phyloP scores from a whole-genome alignment of 2,888 invertebrate genomes.

The Copidosoma aretas region DNA sequence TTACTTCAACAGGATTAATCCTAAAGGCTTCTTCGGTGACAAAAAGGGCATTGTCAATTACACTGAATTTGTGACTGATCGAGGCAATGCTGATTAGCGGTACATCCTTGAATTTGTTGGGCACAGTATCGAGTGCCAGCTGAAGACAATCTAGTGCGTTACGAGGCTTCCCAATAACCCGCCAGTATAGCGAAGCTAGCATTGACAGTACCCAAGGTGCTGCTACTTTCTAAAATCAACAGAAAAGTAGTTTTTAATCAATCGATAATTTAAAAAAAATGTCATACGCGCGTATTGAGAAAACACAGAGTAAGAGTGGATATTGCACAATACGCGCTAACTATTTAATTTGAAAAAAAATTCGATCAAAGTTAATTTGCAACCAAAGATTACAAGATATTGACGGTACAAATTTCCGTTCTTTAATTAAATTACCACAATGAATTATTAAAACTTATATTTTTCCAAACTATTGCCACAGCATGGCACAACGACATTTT shows the following conservation, averaged over 20 bases:
- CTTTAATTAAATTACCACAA: too few species aligned
- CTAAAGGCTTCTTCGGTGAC: slow-evolving; percentile 70
- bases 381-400: too few species aligned
- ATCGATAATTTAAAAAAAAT: slow-evolving; percentile 31
- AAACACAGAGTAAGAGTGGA: not conserved
- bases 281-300: not conserved
- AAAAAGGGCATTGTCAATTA: slow-evolving; percentile 70
- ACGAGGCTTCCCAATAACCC: slow-evolving; percentile 72
- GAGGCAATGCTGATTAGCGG: slow-evolving; percentile 76
- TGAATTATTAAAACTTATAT: too few species aligned
- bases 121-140: slow-evolving; percentile 68
- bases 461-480: too few species aligned
- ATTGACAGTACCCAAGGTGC: slow-evolving; percentile 78
- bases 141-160: slow-evolving; percentile 77
- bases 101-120: slow-evolving; percentile 69
- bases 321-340: not conserved
- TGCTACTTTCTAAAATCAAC: slow-evolving; percentile 68
- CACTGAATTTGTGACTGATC: slow-evolving; percentile 71
- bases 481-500: too few species aligned
- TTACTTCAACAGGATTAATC: slow-evolving; percentile 71
- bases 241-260: not conserved
- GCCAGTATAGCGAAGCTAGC: slow-evolving; percentile 80
- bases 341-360: too few species aligned
- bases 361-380: too few species aligned
- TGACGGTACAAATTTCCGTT: too few species aligned